Base-by-base conservation (phyloP, 2,797 vertebrate species). In the Sebastes melanostomus region DNA sequence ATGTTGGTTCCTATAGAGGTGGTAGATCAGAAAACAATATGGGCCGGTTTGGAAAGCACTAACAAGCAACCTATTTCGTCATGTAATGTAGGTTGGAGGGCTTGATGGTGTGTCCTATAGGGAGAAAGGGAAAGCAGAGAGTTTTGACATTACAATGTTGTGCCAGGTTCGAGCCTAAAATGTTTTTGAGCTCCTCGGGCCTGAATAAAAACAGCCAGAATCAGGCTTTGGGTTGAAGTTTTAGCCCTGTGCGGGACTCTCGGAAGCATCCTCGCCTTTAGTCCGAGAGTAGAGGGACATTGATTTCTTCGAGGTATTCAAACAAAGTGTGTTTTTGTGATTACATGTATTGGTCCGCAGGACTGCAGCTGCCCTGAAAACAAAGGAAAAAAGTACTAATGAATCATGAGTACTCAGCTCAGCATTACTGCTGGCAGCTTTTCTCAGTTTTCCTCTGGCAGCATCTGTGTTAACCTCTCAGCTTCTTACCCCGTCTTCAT, bases 391-490 rank as follows among this genome's bases (percentile, higher is more conserved):
- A 75, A 22, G 10, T 14, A 9, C 18, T 4, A n/a, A 63, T 62
- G 36, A 75, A 50, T 36, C 4, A 62, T 9, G 18, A 74, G 36
- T 18, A 30, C 3, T 24, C 30, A 46, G n/a, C 16, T 65, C 20
- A 10, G 20, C 38, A 7, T 24, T 25, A 4, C 36, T 32, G 34
- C 67, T 54, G 27, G 25, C 62, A 55, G 60, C 22, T 59, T 70
- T 54, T 62, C 58, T 58, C 10, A 20, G 30, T 32, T 76, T 75
- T 22, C 42, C 46, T 75, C 59, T 72, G 75, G 67, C 58, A 77
- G 58, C 75, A 46, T 78, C 75, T 77, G 66, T 78, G 68, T 69
- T 81, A 77, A 73, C 70, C 29, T 72, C 60, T 42, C 29, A 71
- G 54, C 56, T 30, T 72, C 50, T 34, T 30, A 24, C 16, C 24